A percentile compares a stretch with the other conserved stretches of the same genome.
Evolutionary conservation across 2,797 vertebrate genomes (phyloP).

Genomic region (Phoebastria nigripes): DNA sequence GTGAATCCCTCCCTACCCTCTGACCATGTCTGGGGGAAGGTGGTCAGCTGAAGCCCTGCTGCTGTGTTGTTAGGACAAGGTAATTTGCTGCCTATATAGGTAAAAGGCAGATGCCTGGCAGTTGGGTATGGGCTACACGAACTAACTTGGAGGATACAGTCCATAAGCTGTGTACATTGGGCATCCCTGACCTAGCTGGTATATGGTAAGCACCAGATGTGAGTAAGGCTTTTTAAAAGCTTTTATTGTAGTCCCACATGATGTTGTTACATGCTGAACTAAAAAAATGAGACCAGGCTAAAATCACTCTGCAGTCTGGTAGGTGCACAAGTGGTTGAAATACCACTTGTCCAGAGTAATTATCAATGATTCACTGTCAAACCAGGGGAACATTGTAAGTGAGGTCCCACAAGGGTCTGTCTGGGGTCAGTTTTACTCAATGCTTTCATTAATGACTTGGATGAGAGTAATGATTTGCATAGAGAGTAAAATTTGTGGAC

Average conservation of each 20-base stretch:
- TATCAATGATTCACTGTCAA: slow-evolving; percentile 44
- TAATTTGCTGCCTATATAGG: not conserved
- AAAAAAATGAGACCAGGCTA: not conserved
- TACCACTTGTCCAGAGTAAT: slow-evolving; percentile 21
- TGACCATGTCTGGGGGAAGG: not conserved
- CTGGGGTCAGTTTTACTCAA: slow-evolving; percentile 36
- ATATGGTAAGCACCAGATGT: not conserved
- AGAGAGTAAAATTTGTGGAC: slow-evolving; percentile 22
- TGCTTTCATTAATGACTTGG: slow-evolving; percentile 31
- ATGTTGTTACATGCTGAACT: not conserved
- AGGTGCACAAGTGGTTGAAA: not conserved
- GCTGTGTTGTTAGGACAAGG: not conserved
- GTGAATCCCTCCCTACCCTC: not conserved
- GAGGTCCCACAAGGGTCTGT: slow-evolving; percentile 15
- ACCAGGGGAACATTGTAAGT: not conserved
- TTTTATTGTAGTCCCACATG: not conserved
- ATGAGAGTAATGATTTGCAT: slow-evolving; percentile 3
- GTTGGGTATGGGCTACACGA: not conserved
- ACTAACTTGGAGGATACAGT: not conserved
- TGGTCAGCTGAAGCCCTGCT: not conserved
- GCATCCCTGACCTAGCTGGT: not conserved
- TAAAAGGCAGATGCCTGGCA: not conserved
- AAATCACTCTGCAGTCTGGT: not conserved
- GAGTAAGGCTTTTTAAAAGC: not conserved
- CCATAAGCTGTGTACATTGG: not conserved